Base-by-base conservation (phyloP, 2,113 vertebrate species). In the Pygoscelis antarcticus region DNA sequence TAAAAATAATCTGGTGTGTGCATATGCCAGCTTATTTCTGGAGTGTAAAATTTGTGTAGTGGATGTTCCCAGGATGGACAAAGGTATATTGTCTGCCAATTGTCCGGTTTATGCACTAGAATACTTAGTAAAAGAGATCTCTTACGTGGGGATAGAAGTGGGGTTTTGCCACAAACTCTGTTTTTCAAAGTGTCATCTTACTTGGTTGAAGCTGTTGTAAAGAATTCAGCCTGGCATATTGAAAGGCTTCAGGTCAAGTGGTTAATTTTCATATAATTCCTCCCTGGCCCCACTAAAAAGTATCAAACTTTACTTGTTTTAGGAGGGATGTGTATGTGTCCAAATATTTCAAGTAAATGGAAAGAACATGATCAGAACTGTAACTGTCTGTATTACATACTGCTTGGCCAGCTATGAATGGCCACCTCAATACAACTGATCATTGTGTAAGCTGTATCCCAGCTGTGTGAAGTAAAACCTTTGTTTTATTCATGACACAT, bases 111-210 rank as follows among this genome's bases (percentile, higher is more conserved):
- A 4, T 75, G 42, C 30, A 62, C 23, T 54, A 18, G 74, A 52
- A 47, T 60, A 47, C 49, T 26, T 65, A n/a, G 8, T 46, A 70
- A 71, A 25, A 66, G 54, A 72, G 7, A 30, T n/a, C 14, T 38
- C 44, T 69, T 46, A 16, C 0, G 1, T 42, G 55, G 18, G 0
- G 1, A 36, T 46, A 68, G 60, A 34, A 68, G 18, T 54, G 38
- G 10, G 11, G 4, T 54, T 91, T 93, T 74, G 55, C 47, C 30
- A 21, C n/a, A 49, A 70, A 22, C 23, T 60, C 22, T 2, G 3
- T 47, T 94, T 88, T 83, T 58, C 7, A 13, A n/a, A 76, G 34
- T 74, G 16, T 66, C 11, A 7, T 46, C 21, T 55, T 91, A 60
- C 1, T 83, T 77, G 54, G 4, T 77, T 83, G 44, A 92, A 86